Base-by-base conservation (phyloP, 2,888 invertebrate species). In the Aphidius colemani region DNA sequence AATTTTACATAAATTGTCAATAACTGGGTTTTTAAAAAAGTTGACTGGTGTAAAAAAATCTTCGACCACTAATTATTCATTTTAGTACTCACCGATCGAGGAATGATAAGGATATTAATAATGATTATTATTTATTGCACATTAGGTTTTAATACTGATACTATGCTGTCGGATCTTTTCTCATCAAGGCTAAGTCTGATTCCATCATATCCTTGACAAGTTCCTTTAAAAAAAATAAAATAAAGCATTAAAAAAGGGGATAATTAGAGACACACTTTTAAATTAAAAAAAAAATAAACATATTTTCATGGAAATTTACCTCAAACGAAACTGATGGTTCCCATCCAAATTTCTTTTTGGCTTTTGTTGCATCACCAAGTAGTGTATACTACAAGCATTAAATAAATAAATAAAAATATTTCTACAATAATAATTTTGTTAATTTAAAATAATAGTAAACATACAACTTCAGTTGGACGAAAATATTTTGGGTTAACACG, bases 381-480 rank as follows among this genome's bases (percentile, higher is more conserved):
- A 99, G 84, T 53, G 94, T 86, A 79, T 97, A 96, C 93, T 92
- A 76, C 7, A 77, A 43, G 9, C 44, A 66, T 59, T 46, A 53
- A 49, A 55, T 41, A 43, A 18, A 56, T n/a, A 64, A 59, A 59
- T 51, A 39, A 57, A 46, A 53, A 59, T 1, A 13, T 45, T 50
- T 53, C n/a, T 59, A 30, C 18, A 49, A 41, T 11, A 61, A 49
- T 51, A 55, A 57, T 56, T 45, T 6, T 11, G 48, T 46, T n/a
- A 56, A 41, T 30, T 40, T 39, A 67, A 65, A 75, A 78, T 66
- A 53, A 50, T 59, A 48, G 44, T 44, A 39, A 61, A 69, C 90
- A 87, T 81, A 92, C 96, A 76, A 99, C 98, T 91, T 99, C 98
- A 1, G 98, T 96, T 7, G 98, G 98, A 67, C 99, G 88, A 83